Evolutionary conservation across 2,113 vertebrate genomes (phyloP).

Genomic region (Prinia subflava): DNA sequence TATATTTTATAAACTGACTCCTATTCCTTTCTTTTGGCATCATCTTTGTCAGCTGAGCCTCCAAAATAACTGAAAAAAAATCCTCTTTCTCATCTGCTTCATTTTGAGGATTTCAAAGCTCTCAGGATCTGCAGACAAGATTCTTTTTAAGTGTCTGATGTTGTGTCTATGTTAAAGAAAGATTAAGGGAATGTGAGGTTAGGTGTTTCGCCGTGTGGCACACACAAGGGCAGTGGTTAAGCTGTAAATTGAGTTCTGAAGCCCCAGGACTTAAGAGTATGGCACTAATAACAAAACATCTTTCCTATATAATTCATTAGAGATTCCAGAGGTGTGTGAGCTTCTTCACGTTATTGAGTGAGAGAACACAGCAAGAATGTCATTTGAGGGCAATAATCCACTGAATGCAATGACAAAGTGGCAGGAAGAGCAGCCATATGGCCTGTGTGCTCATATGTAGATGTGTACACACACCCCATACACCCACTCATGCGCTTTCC

Average conservation of each 20-base stretch:
- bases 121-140: neutral
- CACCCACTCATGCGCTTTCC: neutral
- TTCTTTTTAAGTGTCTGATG: neutral
- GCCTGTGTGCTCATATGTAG: neutral
- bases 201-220: neutral
- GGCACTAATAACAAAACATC: neutral
- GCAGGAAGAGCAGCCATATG: neutral
- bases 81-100: neutral
- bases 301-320: neutral
- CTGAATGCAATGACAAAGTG: neutral
- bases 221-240: neutral
- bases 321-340: neutral
- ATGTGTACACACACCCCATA: neutral
- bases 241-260: neutral
- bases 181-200: neutral
- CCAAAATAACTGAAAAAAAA: neutral
- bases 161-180: neutral
- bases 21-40: neutral
- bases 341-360: neutral
- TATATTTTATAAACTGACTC: neutral
- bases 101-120: neutral
- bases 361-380: neutral
- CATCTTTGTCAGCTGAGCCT: neutral
- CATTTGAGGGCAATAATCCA: neutral
- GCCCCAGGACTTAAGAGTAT: neutral